Evolutionary conservation across 2,888 invertebrate species (phyloP).

Genomic region (Gasteruption jaculator): DNA sequence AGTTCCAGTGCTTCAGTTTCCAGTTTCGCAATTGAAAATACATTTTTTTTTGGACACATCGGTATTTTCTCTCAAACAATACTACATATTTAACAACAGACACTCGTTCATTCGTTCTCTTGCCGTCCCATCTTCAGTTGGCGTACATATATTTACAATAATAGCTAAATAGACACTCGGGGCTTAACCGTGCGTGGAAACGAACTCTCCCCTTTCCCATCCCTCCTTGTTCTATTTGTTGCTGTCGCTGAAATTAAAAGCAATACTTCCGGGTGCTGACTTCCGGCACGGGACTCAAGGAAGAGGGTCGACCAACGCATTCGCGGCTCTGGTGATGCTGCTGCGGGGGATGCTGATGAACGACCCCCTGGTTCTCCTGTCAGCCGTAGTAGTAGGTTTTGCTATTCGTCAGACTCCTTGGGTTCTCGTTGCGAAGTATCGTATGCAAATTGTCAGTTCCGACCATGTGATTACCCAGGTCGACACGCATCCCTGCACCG

Average conservation of each 20-base stretch:
- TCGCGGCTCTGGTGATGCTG: too few relatives aligned
- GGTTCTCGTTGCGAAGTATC: constrained; percentile 45
- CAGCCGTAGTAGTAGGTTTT: constrained; percentile 71
- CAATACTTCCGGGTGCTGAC: constrained; percentile 48
- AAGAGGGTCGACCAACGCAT: constrained; percentile 42
- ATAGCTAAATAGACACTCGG: too few relatives aligned
- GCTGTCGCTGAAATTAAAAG: constrained; percentile 32
- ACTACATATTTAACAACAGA: background rate
- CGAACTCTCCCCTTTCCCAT: too few relatives aligned
- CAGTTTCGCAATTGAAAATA: too few relatives aligned
- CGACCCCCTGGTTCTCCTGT: constrained; percentile 59
- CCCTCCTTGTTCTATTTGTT: too few relatives aligned
- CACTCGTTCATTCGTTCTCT: constrained; percentile 21
- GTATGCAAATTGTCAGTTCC: constrained; percentile 48
- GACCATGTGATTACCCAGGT: constrained; percentile 49
- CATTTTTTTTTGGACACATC: too few relatives aligned
- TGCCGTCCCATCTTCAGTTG: constrained; percentile 16
- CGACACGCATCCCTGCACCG: constrained; percentile 40
- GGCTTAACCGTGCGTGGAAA: too few relatives aligned
- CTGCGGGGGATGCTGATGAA: too few relatives aligned
- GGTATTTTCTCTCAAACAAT: too few relatives aligned
- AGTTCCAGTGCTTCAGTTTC: too few relatives aligned
- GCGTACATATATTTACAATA: constrained; percentile 19
- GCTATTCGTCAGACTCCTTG: constrained; percentile 42
- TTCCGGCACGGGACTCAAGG: constrained; percentile 47